Percentiles rank a stretch among this genome's conserved stretches.
Evolutionary conservation across 2,113 vertebrate genomes (phyloP).

Genomic region (Lepidothrix coronata): DNA sequence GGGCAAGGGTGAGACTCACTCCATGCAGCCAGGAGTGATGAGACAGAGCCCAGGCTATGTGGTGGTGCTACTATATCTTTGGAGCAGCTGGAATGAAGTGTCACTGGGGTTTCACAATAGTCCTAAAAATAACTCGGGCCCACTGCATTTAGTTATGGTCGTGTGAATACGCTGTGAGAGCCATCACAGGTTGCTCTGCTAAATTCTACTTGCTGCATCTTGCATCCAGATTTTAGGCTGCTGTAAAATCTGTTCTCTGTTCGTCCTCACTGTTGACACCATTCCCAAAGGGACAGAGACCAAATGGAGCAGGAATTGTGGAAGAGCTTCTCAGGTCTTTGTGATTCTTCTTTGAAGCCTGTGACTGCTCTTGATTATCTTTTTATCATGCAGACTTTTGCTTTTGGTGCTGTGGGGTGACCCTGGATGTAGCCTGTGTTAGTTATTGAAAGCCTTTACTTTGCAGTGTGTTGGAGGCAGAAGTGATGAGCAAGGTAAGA

Average conservation of each 20-base stretch:
- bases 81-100: slow-evolving; percentile 29
- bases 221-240: neutral
- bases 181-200: neutral
- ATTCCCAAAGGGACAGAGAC: neutral
- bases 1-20: neutral
- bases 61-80: neutral
- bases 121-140: slow-evolving; percentile 15
- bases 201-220: neutral
- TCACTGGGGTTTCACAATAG: neutral
- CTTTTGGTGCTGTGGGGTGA: neutral
- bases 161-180: neutral
- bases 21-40: neutral
- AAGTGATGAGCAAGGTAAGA: neutral
- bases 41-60: neutral
- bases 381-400: slow-evolving; percentile 8
- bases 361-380: neutral
- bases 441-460: neutral
- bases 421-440: neutral
- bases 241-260: neutral
- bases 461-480: neutral
- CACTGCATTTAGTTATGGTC: neutral
- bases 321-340: neutral
- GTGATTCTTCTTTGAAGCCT: neutral
- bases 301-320: neutral
- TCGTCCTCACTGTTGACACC: neutral